Evolutionary conservation across 2,113 vertebrate species (phyloP), one percentile per base, ranked within the genome.

Genomic region (Xerus inauris): DNA sequence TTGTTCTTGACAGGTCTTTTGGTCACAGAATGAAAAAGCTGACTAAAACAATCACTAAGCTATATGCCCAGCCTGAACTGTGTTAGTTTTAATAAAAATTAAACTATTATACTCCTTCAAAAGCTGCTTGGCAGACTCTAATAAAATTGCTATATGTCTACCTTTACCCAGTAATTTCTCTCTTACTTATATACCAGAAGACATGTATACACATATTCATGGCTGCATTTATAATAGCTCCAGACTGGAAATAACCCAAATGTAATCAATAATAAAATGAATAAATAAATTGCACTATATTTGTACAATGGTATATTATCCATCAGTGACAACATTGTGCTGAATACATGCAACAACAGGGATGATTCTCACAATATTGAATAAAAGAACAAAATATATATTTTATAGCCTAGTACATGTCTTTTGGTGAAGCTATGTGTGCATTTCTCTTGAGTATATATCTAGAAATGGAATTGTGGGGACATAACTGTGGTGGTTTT

Each of bases 81-180:
- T 80, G 81, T 76, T 94, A 42, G 49, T 91, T 94, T 38, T 80
- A 76, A 87, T 93, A 88, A 84, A 88, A 87, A 93, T 45, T 64
- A 71, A 87, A 83, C 45, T 51, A 30, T 45, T 45, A 64, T 64
- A 13, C 16, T 91, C 64, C 67, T 64, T 88, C 10, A 72, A 88
- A 95, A 96, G 75, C 72, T 76, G 14, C 8, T 81, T 73, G 28
- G n/a, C 40, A 89, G n/a, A 80, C 67, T 77, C 45, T 90, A 92
- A 87, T 62, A 87, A 89, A 62, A 47, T 28, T 54, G 28, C 79
- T 67, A 87, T 69, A 87, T 84, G 9, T 59, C 59, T 81, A 76
- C 10, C 7, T 64, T 81, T 49, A 86, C 30, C 28, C 38, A 73
- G 54, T 28, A 92, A 85, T 72, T 47, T 54, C 6, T 45, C 62